These are phyloP conservation scores for Tipula confusa DNA, from an alignment of 2,888 invertebrate species.

Conservation along the genomic window DNA sequence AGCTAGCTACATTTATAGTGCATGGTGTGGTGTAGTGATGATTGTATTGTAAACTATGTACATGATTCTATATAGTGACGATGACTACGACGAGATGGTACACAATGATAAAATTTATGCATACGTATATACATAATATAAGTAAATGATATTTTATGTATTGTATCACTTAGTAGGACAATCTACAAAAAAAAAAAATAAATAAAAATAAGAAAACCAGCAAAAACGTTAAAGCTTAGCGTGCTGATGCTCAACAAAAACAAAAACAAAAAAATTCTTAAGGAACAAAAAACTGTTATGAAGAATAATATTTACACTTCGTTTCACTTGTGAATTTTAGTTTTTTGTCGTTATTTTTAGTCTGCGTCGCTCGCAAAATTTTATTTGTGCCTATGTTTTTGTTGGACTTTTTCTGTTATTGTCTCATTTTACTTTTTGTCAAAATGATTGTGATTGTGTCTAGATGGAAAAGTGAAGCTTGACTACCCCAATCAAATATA, in stretches of 20 bases:
- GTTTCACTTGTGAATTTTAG: neutral
- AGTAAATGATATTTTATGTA: neutral
- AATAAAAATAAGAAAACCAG: neutral
- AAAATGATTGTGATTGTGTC: too few species aligned
- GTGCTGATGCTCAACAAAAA: neutral
- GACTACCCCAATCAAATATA: too few species aligned
- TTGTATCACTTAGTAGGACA: neutral
- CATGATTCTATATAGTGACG: neutral
- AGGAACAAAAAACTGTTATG: neutral
- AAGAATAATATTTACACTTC: neutral
- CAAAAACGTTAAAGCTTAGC: neutral
- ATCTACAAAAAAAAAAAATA: neutral
- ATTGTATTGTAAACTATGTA: neutral
- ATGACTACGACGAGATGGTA: neutral
- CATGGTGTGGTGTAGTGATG: neutral
- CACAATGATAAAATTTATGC: neutral
- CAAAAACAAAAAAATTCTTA: neutral
- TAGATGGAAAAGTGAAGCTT: too few species aligned
- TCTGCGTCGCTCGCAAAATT: too few species aligned
- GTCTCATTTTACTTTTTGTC: too few species aligned
- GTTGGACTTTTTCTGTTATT: too few species aligned
- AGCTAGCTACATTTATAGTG: neutral
- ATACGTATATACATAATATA: neutral
- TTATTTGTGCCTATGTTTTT: too few species aligned
- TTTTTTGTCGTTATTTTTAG: neutral